These are phyloP conservation scores for Cephus pygmeus DNA, from an alignment of 2,888 invertebrate genomes.

Conservation along the genomic window DNA sequence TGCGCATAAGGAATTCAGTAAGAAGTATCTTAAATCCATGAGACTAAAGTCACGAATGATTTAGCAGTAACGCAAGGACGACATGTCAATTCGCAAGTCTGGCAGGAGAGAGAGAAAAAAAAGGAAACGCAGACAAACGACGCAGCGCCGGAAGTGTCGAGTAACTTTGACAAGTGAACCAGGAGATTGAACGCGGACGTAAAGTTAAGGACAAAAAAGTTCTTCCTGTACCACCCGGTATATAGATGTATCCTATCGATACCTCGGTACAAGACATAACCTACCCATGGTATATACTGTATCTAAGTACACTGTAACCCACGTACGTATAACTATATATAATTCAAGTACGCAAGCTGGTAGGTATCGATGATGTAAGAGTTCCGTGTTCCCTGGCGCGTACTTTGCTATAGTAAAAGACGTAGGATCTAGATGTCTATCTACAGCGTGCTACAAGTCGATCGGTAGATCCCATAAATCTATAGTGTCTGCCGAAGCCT, in stretches of 20 bases:
- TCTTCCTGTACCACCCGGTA: neutral
- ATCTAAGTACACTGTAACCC: neutral
- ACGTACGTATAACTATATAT: neutral
- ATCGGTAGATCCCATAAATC: slow-evolving; percentile 51
- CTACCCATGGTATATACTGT: neutral
- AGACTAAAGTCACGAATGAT: neutral
- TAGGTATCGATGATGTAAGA: slow-evolving; percentile 49
- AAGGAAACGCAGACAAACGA: neutral
- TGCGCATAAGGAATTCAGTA: neutral
- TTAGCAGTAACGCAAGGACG: neutral
- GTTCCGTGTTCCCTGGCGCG: slow-evolving; percentile 47
- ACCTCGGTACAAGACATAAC: neutral
- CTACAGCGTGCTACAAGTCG: slow-evolving; percentile 45
- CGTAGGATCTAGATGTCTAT: slow-evolving; percentile 52
- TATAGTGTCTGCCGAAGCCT: slow-evolving; percentile 43
- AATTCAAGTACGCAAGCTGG: slow-evolving; percentile 5
- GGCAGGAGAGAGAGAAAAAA: neutral
- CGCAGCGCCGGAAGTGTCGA: neutral
- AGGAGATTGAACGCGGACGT: neutral
- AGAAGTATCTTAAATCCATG: neutral
- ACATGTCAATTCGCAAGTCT: neutral
- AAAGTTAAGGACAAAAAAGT: neutral
- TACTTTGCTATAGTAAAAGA: slow-evolving; percentile 13
- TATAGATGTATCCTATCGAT: neutral
- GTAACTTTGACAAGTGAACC: neutral